Conservation (phyloP, 2,888 invertebrate genomes). For the Tenthredo notha region DNA sequence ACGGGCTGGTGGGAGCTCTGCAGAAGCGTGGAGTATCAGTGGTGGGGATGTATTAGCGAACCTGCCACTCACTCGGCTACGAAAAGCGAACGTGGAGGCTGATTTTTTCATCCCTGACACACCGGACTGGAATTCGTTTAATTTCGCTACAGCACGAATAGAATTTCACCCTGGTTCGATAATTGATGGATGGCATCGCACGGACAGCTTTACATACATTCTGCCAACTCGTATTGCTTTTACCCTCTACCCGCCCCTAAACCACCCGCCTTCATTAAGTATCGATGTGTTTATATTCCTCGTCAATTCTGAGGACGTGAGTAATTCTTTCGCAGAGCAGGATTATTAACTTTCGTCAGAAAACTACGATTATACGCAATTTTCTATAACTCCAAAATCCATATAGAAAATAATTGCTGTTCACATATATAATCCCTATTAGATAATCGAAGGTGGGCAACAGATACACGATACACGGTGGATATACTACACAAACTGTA, state of each 20-base stretch:
- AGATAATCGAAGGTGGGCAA: neutral
- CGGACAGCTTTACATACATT: conserved; percentile 29
- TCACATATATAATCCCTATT: neutral
- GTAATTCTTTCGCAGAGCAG: neutral
- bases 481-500: conserved; percentile 60
- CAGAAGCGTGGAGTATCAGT: neutral
- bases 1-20: neutral
- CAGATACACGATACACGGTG: conserved; percentile 24
- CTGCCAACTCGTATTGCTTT: conserved; percentile 4
- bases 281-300: neutral
- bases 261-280: neutral
- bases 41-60: conserved; percentile 55
- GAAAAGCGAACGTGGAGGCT: conserved; percentile 66
- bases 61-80: conserved; percentile 64
- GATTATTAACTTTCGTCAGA: neutral
- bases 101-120: conserved; percentile 66
- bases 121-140: conserved; percentile 68
- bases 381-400: neutral
- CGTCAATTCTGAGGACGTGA: neutral
- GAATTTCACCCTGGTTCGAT: conserved; percentile 52
- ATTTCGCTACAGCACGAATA: conserved; percentile 58
- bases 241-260: neutral
- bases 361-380: neutral
- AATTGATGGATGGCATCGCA: conserved; percentile 48
- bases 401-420: neutral